Percentiles rank a stretch among this genome's conserved stretches.
Conservation (phyloP, 1,140 invertebrate genomes). For the Ceratosolen fusciceps region DNA sequence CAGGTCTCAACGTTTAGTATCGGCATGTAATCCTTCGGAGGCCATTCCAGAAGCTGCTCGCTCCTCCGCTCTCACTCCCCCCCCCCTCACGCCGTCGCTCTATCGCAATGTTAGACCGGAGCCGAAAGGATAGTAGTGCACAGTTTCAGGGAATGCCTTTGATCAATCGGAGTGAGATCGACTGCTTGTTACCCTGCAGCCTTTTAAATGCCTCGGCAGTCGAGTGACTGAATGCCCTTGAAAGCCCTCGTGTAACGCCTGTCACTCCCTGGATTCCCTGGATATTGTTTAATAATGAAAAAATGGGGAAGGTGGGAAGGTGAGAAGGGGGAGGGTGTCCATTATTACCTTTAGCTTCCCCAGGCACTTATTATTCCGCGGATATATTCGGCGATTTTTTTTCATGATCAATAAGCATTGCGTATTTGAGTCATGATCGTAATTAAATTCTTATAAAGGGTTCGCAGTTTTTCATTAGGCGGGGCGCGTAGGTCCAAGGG, state of each 20-base stretch:
- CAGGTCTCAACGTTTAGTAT: background rate
- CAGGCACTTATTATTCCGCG: background rate
- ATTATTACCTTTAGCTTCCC: no score
- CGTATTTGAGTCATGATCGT: background rate
- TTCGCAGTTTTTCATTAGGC: constrained; percentile 20
- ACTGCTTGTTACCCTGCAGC: background rate
- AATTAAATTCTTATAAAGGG: constrained; percentile 35
- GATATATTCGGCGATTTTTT: background rate
- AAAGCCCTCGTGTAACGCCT: background rate
- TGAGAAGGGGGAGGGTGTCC: no score
- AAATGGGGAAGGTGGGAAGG: no score
- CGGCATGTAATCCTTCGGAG: background rate
- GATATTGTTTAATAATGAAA: background rate
- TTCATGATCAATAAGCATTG: constrained; percentile 17
- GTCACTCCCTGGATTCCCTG: background rate
- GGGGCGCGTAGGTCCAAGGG: background rate
- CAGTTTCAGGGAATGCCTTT: constrained; percentile 27
- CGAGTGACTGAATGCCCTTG: background rate
- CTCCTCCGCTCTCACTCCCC: background rate
- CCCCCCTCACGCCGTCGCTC: no score
- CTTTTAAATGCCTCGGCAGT: background rate
- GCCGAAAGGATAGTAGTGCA: background rate
- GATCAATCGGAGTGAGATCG: constrained; percentile 25
- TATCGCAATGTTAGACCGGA: background rate
- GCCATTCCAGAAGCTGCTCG: background rate